phyloP scores from a whole-genome alignment of 2,888 invertebrate species.

The Ophraella communa region DNA sequence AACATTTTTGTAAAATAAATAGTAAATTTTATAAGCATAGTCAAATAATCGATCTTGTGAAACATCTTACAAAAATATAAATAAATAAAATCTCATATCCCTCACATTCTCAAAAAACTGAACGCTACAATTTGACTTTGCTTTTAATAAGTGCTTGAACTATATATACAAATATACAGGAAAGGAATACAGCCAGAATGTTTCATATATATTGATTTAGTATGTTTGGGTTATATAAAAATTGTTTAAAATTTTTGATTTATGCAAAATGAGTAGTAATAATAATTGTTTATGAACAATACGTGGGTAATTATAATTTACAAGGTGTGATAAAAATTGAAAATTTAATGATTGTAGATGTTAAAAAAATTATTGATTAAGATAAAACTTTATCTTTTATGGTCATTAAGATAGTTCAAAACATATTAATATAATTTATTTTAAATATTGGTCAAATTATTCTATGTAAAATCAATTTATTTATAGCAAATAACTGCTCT shows the following conservation, averaged over 20 bases:
- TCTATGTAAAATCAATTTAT: no score
- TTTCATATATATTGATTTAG: not conserved
- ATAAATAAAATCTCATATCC: conserved; percentile 36
- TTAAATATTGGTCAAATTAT: no score
- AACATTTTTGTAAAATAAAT: conserved; percentile 45
- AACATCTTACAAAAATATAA: conserved; percentile 40
- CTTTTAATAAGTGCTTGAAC: conserved; percentile 24
- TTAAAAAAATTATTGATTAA: no score
- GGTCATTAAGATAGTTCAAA: no score
- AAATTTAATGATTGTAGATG: no score
- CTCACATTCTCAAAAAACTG: conserved; percentile 10
- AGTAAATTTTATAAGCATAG: conserved; percentile 34
- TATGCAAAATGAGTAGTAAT: no score
- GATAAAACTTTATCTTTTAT: no score
- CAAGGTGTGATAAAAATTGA: no score
- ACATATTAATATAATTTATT: no score
- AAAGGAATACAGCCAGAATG: not conserved
- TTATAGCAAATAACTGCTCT: no score
- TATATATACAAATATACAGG: conserved; percentile 28
- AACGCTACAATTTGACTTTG: conserved; percentile 28
- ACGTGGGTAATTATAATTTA: no score
- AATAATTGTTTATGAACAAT: no score
- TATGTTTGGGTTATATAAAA: not conserved
- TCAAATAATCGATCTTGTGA: conserved; percentile 33
- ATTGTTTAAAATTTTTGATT: not conserved